Evolutionary conservation across 2,888 invertebrate genomes (phyloP), one percentile per base, ranked within the genome.

Genomic region (Nycteola revayana): DNA sequence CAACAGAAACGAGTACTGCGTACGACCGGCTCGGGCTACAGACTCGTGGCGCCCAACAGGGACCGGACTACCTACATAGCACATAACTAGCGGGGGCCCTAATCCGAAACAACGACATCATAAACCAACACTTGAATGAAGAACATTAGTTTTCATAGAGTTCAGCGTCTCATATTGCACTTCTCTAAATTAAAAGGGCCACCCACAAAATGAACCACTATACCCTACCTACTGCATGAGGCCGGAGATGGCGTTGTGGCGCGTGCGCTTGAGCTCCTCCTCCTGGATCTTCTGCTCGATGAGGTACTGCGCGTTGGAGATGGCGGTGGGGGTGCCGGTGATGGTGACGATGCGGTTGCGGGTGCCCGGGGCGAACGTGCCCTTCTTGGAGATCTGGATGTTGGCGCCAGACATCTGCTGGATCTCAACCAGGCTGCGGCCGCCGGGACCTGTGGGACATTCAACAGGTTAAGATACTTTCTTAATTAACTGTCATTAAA

Each of bases 351-450:
- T 96, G 77, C 98, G 95, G 91, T 98, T 98, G 84, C 97, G 94
- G 60, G 98, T 98, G 87, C 98, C 98, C 58, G 98, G 98, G 71
- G 97, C 96, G 91, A 96, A 98, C 75, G 96, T 96, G 82, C 98
- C 98, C 91, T 98, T 98, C 92, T 98, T 98, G 64, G 97, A 97
- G 90, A 98, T 98, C 91, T 98, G 98, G 89, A 98, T 97, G 91
- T 95, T 97, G 86, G 98, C 97, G 84, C 98, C 97, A 77, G 97
- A 97, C 90, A 95, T 92, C 90, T 97, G 96, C 91, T 98, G 98
- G 88, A 98, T 96, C 92, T 98, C 98, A 73, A 97, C 95, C 79
- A 98, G 93, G 85, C 97, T 95, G 88, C 97, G 95, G 55, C 98
- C 98, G 76, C 97, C 98, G 60, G 97, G 98, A 76, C 95, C 94